Evolutionary conservation across 2,797 vertebrate species (phyloP).

Genomic region (Aldrovandia affinis): DNA sequence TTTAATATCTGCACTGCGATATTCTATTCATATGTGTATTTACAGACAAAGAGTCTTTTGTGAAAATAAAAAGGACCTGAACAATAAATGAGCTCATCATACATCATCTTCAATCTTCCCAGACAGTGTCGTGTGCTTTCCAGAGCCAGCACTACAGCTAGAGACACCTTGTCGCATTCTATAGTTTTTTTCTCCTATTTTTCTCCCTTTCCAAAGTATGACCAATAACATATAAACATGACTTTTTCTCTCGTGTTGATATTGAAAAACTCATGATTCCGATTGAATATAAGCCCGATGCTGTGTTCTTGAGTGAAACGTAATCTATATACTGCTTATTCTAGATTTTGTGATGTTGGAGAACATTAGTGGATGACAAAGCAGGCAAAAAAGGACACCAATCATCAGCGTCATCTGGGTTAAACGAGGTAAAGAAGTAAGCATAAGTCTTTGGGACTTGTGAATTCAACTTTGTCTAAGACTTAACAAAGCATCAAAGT

Average conservation of each 20-base stretch:
- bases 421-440: slow-evolving; percentile 1
- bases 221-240: neutral
- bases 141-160: neutral
- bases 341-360: no score
- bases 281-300: neutral
- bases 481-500: neutral
- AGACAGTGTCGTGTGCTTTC: neutral
- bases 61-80: neutral
- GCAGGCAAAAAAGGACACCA: no score
- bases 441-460: neutral
- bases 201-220: neutral
- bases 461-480: neutral
- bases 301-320: neutral
- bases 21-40: neutral
- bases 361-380: no score
- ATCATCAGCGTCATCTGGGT: neutral
- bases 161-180: neutral
- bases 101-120: neutral
- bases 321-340: no score
- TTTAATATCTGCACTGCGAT: neutral
- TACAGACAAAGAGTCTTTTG: neutral
- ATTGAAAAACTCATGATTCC: neutral
- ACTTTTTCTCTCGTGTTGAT: neutral
- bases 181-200: neutral
- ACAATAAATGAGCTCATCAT: neutral